Base-by-base conservation (phyloP, 2,888 invertebrate species). In the Athalia rosae region DNA sequence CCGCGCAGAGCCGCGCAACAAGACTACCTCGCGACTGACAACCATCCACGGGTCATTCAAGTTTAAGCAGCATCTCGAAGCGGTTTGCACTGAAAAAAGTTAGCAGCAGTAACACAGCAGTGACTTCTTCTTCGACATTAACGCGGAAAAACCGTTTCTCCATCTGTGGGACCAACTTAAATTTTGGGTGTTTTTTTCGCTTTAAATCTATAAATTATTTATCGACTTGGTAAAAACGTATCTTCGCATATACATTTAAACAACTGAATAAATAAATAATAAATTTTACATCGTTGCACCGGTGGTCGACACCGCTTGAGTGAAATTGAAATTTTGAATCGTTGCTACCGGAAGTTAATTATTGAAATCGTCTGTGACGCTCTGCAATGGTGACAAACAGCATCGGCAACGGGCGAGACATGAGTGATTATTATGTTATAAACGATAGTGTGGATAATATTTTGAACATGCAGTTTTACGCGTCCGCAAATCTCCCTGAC, bases 371-470 rank as follows among this genome's bases (percentile, higher is more conserved):
- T n/a, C 63, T 11, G 45, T 41, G 41, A n/a, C 50, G 41, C 6
- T 58, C 15, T 6, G 58, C 43, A 69, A 71, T 71, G 71, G 56
- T 71, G 71, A 71, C 71, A 15, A 71, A 71, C n/a, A 74, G 74
- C 11, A 62, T 61, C 15, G 61, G 48, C 6, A 62, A 74, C 48
- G 47, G 61, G n/a, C 59, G 71, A 15, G 71, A 74, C 74, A 74
- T 62, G 8, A 48, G 61, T 62, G 74, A 74, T 47, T 74, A 74
- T 74, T 74, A 61, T 8, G 48, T 62, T 28, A 48, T 62, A 28
- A 61, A 74, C 50, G 62, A 89, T 79, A 89, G 89, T 77, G 89
- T 89, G 87, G 89, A 89, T 78, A 89, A 89, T 79, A 89, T 89
- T 82, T 83, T 89, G 81, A 88, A 85, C 79, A 88, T 88, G 89